Percentiles rank a stretch among this genome's conserved stretches.
Evolutionary conservation across 2,113 vertebrate species (phyloP).

Genomic region (Nicator chloris): DNA sequence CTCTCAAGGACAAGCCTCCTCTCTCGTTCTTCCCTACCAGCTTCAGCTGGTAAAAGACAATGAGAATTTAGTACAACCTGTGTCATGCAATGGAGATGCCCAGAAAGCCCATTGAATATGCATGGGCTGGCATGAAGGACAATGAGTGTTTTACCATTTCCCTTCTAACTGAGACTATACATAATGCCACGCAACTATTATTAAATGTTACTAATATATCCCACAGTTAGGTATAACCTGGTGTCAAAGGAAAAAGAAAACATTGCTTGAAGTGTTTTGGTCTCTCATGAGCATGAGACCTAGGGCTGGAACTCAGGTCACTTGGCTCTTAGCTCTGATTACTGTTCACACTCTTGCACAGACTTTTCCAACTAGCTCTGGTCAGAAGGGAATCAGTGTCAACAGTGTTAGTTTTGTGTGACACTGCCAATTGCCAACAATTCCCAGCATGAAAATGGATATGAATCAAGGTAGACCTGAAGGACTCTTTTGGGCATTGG

Average conservation of each 20-base stretch:
- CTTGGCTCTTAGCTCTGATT: not conserved
- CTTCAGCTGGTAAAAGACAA: not conserved
- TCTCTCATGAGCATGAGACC: not conserved
- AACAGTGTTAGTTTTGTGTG: not conserved
- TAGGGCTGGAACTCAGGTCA: not conserved
- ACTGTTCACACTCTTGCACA: accelerated
- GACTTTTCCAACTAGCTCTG: not conserved
- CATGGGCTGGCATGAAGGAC: not conserved
- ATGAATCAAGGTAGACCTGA: not conserved
- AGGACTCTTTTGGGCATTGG: not conserved
- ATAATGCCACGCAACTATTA: not conserved
- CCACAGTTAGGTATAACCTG: not conserved
- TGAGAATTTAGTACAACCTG: not conserved
- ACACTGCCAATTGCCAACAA: accelerated
- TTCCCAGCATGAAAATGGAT: not conserved
- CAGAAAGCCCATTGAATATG: not conserved
- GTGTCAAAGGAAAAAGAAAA: not conserved
- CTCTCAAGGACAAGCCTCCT: constrained; percentile 14
- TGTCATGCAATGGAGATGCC: not conserved
- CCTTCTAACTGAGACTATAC: not conserved
- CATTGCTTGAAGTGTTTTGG: not conserved
- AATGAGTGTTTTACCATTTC: not conserved
- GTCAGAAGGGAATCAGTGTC: not conserved
- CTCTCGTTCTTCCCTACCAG: not conserved
- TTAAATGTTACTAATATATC: not conserved